Base-by-base conservation (phyloP, 2,888 invertebrate species). In the Cheilosia urbana region DNA sequence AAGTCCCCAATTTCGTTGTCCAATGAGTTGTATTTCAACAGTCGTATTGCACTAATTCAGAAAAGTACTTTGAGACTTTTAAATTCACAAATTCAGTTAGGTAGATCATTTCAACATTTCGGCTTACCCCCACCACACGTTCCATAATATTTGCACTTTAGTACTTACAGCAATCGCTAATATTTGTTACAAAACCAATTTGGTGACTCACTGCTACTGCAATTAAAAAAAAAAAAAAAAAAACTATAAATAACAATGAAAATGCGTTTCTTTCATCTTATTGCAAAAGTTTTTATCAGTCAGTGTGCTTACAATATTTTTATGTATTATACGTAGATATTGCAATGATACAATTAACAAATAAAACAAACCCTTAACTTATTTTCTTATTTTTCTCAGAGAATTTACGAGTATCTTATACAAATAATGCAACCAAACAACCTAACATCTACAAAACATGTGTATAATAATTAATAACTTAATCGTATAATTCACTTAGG, bases 341-440 rank as follows among this genome's bases (percentile, higher is more conserved):
- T 68, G 57, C 68, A 75, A 79, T 69, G 58, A 69, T 69, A 84
- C 65, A 75, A 65, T 75, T 84, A 84, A 84, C 84, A 84, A 84
- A 84, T 84, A 66, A 84, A 84, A 84, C 80, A 84, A 84, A 84
- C 60, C 69, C 42, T 84, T 66, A 84, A 84, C 79, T 75, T 73
- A 79, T 72, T 40, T 40, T n/a, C 17, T 37, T 37, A 40, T 27
- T 65, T 15, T 24, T n/a, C 30, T 42, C 53, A 19, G 40, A 55
- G 37, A 7, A 37, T 15, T 60, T 40, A 21, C n/a, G 42, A 17
- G 4, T 47, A 53, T 27, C 30, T 37, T 72, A 63, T 49, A 37
- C 37, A 69, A 58, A 51, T 51, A 62, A 76, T 40, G 73, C 75
- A 80, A 80, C 78, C 62, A 62, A 73, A 83, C 73, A 83, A 57